phyloP scores from a whole-genome alignment of 2,888 invertebrate genomes.

The Tenthredo scrophulariae region DNA sequence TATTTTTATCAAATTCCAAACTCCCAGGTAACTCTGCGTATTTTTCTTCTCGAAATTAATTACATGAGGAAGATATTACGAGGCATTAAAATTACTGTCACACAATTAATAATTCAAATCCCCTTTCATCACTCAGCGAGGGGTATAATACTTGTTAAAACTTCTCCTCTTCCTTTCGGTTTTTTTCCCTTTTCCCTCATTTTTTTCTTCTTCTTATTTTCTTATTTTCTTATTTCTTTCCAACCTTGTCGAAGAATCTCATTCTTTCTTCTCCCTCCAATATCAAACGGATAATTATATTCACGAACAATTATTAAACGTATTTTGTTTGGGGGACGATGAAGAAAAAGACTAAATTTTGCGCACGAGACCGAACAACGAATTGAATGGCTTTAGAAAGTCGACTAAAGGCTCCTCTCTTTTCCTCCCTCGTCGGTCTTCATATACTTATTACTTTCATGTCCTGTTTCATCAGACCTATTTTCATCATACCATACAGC shows the following conservation, averaged over 20 bases:
- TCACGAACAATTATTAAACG: not conserved
- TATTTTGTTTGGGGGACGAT: not conserved
- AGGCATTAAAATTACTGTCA: not conserved
- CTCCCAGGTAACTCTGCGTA: not conserved
- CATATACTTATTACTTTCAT: not conserved
- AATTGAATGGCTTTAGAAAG: constrained; percentile 1
- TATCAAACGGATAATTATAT: not conserved
- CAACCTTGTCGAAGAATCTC: not conserved
- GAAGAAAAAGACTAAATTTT: not conserved
- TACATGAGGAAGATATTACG: not conserved
- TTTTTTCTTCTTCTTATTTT: not conserved
- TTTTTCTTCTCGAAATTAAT: not conserved
- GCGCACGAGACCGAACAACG: not conserved
- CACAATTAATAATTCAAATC: not conserved
- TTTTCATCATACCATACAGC: not conserved
- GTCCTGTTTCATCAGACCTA: not conserved
- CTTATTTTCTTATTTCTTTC: not conserved
- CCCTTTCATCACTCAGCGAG: not conserved
- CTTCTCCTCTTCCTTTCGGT: not conserved
- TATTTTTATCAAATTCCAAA: not conserved
- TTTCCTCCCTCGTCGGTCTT: not conserved
- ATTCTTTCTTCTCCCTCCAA: not conserved
- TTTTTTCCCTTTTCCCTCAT: not conserved
- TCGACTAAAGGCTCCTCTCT: not conserved
- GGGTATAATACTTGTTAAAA: not conserved